Evolutionary conservation across 2,888 invertebrate genomes (phyloP).

Genomic region (Plagiodera versicolora): DNA sequence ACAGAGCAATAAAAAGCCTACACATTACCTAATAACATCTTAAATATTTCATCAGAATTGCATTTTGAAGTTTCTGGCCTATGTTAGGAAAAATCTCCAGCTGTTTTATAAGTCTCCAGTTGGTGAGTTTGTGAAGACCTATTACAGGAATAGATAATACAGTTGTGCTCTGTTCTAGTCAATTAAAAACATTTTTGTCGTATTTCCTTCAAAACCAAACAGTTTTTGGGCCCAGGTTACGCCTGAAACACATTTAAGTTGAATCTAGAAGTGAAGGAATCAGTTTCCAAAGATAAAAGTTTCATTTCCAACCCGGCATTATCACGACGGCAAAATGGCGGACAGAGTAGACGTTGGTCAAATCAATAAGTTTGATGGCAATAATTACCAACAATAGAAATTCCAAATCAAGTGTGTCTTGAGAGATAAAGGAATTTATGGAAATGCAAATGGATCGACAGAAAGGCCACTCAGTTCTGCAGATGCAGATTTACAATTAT

Average conservation of each 20-base stretch:
- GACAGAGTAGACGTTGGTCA: background rate
- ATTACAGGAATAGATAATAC: too few relatives aligned
- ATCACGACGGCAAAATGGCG: too few relatives aligned
- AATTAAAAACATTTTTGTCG: too few relatives aligned
- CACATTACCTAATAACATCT: background rate
- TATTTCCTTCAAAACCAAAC: too few relatives aligned
- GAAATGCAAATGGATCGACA: background rate
- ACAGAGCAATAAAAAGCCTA: background rate
- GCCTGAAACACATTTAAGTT: too few relatives aligned
- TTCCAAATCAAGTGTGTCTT: slow-evolving; percentile 2
- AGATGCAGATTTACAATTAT: background rate
- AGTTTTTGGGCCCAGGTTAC: too few relatives aligned
- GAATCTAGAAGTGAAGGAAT: too few relatives aligned
- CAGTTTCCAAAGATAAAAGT: too few relatives aligned
- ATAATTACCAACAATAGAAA: background rate
- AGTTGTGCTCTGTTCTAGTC: too few relatives aligned
- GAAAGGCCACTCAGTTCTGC: background rate
- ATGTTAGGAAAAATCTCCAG: background rate
- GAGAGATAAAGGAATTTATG: background rate
- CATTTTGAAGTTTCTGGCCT: background rate
- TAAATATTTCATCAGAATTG: background rate
- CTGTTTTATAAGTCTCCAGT: background rate
- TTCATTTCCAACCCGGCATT: too few relatives aligned
- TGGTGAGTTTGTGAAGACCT: background rate
- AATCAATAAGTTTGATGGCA: background rate